Conservation (phyloP, 1,140 invertebrate genomes). For the Aradophagus sp. region DNA sequence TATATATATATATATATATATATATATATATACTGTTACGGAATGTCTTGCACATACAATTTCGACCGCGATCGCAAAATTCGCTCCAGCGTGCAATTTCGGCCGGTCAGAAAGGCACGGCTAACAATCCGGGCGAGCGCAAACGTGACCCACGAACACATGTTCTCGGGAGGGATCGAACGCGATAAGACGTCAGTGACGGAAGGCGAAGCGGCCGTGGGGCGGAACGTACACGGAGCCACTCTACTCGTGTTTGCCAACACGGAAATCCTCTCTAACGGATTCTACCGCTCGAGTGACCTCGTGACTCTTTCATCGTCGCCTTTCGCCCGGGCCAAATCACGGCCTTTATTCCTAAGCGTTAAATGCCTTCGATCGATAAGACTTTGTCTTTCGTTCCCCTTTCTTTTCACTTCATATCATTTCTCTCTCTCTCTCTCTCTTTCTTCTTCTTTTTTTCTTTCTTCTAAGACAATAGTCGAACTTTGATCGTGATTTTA, state of each 20-base stretch:
- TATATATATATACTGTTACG: too few relatives aligned
- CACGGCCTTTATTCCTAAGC: slow-evolving; percentile 35
- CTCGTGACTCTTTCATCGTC: slow-evolving; percentile 63
- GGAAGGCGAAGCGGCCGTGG: slow-evolving; percentile 39
- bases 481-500: too few relatives aligned
- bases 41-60: too few relatives aligned
- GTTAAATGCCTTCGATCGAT: slow-evolving; percentile 25
- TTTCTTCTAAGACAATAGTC: too few relatives aligned
- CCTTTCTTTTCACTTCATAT: too few relatives aligned
- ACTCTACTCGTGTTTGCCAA: slow-evolving; percentile 73
- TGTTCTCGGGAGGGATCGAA: slow-evolving; percentile 56
- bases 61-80: too few relatives aligned
- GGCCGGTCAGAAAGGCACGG: slow-evolving; percentile 23
- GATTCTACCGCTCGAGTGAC: slow-evolving; percentile 72
- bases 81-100: too few relatives aligned
- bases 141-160: slow-evolving; percentile 59
- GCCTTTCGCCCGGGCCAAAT: slow-evolving; percentile 28
- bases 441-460: too few relatives aligned
- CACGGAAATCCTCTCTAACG: slow-evolving; percentile 75
- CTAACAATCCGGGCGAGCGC: slow-evolving; percentile 23
- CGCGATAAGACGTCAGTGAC: slow-evolving; percentile 61
- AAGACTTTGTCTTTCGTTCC: too few relatives aligned
- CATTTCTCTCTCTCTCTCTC: too few relatives aligned
- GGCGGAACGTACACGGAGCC: slow-evolving; percentile 63
- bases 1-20: too few relatives aligned